Percentiles rank a stretch among this genome's conserved stretches.
These are phyloP conservation scores for Mobula birostris DNA, from an alignment of 2,113 vertebrate species.

Conservation along the genomic window DNA sequence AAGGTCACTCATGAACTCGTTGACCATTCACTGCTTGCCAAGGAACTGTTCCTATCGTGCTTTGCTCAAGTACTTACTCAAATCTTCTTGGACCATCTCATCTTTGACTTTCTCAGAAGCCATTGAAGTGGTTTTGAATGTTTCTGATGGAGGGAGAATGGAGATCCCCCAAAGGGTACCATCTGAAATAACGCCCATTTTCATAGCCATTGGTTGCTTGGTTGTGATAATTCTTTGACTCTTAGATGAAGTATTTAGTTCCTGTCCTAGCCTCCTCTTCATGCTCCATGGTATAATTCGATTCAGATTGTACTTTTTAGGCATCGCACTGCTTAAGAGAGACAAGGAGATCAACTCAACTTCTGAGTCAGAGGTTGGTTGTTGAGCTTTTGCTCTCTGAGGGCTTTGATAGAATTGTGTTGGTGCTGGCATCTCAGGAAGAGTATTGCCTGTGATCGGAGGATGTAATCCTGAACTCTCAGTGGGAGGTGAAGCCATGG, in stretches of 20 bases:
- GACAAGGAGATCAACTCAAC: neutral
- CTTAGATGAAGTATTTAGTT: constrained; percentile 8
- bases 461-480: neutral
- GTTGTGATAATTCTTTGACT: neutral
- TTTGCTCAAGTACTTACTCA: neutral
- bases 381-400: neutral
- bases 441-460: neutral
- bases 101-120: neutral
- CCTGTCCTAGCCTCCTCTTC: neutral
- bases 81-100: neutral
- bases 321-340: neutral
- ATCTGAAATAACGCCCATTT: neutral
- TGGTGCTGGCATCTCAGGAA: neutral
- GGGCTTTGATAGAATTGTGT: neutral
- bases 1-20: neutral
- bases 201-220: neutral
- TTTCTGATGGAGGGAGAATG: neutral
- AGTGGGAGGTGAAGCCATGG: neutral
- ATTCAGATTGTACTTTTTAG: neutral
- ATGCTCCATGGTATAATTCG: neutral
- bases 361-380: neutral
- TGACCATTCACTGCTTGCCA: neutral
- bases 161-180: neutral
- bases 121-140: neutral
- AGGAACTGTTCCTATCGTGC: neutral